These are phyloP conservation scores for Asteroscopus sphinx DNA, from an alignment of 2,888 invertebrate genomes.

Conservation along the genomic window DNA sequence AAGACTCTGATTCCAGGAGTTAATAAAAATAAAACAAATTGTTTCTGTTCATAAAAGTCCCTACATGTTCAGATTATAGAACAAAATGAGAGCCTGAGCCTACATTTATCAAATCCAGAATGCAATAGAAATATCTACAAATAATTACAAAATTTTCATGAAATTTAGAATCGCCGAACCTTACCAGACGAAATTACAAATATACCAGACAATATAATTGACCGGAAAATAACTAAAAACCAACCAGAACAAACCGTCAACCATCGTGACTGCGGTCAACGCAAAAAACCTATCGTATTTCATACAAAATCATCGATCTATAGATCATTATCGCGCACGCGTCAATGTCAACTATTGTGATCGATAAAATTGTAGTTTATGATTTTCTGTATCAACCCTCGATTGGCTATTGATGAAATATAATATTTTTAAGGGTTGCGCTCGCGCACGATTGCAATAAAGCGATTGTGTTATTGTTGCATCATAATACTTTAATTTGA, in stretches of 20 bases:
- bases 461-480: slow-evolving; percentile 71
- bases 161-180: slow-evolving; percentile 19
- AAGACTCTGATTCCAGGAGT: no score
- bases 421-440: slow-evolving; percentile 82
- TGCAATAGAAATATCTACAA: slow-evolving; percentile 8
- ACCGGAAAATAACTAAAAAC: slow-evolving; percentile 46
- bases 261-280: slow-evolving; percentile 66
- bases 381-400: slow-evolving; percentile 70
- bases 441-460: slow-evolving; percentile 54
- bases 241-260: slow-evolving; percentile 38
- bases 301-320: slow-evolving; percentile 73
- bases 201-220: slow-evolving; percentile 42
- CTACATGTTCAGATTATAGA: no score
- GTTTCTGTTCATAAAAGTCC: no score
- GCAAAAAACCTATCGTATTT: slow-evolving; percentile 74
- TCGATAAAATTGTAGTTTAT: slow-evolving; percentile 76
- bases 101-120: no score
- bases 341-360: slow-evolving; percentile 76
- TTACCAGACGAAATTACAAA: slow-evolving; percentile 41
- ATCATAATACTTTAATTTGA: slow-evolving; percentile 58
- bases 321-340: slow-evolving; percentile 79
- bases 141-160: slow-evolving; percentile 21
- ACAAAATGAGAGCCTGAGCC: no score
- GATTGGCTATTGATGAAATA: slow-evolving; percentile 74
- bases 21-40: no score